A percentile compares a stretch with the other conserved stretches of the same genome.
Conservation (phyloP, 2,113 vertebrate genomes). For the Centropus bengalensis region DNA sequence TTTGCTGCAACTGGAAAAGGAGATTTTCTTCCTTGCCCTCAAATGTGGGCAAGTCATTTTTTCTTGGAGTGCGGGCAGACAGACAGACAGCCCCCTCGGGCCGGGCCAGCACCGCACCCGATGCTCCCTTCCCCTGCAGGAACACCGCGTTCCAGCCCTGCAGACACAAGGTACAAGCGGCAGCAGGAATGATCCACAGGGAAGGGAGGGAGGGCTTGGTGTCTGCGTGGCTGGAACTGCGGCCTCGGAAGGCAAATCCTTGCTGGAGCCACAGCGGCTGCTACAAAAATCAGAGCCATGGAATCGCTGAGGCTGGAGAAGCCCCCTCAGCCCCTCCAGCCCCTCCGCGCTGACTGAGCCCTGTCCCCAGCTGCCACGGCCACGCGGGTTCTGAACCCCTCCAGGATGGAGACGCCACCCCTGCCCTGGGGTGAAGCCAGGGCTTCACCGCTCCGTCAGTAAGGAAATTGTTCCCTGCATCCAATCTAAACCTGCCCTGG, state of each 20-base stretch:
- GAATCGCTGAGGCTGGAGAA: no score
- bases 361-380: no score
- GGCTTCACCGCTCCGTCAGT: no score
- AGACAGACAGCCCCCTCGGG: not conserved
- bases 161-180: not conserved
- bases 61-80: not conserved
- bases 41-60: not conserved
- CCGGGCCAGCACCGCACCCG: not conserved
- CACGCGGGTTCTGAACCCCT: no score
- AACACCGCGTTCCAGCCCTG: not conserved
- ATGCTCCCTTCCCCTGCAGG: not conserved
- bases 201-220: not conserved
- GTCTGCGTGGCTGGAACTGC: not conserved
- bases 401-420: no score
- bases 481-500: no score
- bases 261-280: not conserved
- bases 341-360: no score
- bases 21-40: not conserved
- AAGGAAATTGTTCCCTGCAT: no score
- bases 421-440: no score
- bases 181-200: not conserved
- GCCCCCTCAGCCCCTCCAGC: no score
- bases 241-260: not conserved
- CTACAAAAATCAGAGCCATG: no score
- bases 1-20: not conserved